Percentiles rank a stretch among this genome's conserved stretches.
These are phyloP conservation scores for Avahi laniger DNA, from an alignment of 2,797 vertebrate species.

Conservation along the genomic window DNA sequence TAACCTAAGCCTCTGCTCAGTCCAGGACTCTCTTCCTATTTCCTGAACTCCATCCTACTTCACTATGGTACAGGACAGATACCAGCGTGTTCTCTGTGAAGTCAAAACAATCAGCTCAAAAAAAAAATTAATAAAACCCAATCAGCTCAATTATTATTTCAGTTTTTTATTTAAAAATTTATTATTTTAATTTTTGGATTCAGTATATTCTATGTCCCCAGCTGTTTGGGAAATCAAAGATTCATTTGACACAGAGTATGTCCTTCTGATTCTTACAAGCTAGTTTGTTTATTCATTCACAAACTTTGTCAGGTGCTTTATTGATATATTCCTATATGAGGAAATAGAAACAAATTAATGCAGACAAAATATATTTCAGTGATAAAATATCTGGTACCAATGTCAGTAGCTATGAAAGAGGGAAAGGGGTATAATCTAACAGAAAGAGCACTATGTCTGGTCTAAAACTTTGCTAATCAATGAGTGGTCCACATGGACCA, in stretches of 20 bases:
- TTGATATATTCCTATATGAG: background rate
- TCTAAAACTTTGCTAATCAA: background rate
- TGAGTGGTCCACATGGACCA: too few species aligned
- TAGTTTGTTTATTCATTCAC: background rate
- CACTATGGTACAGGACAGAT: background rate
- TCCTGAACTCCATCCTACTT: background rate
- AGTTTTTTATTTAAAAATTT: background rate
- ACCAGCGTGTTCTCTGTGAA: background rate
- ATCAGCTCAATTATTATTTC: background rate
- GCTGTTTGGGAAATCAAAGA: background rate
- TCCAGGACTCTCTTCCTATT: background rate
- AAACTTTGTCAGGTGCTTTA: background rate
- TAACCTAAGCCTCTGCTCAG: background rate
- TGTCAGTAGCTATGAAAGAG: background rate
- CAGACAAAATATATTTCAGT: background rate
- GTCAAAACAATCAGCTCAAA: background rate
- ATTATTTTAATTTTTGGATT: background rate
- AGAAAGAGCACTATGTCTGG: background rate
- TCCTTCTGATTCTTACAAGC: background rate
- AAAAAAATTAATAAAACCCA: too few species aligned
- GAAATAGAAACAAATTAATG: background rate
- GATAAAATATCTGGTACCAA: background rate
- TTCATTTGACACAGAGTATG: background rate
- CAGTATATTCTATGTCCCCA: background rate
- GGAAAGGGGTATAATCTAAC: background rate